phyloP scores from a whole-genome alignment of 1,140 invertebrate species.

The Drosophila saltans region DNA sequence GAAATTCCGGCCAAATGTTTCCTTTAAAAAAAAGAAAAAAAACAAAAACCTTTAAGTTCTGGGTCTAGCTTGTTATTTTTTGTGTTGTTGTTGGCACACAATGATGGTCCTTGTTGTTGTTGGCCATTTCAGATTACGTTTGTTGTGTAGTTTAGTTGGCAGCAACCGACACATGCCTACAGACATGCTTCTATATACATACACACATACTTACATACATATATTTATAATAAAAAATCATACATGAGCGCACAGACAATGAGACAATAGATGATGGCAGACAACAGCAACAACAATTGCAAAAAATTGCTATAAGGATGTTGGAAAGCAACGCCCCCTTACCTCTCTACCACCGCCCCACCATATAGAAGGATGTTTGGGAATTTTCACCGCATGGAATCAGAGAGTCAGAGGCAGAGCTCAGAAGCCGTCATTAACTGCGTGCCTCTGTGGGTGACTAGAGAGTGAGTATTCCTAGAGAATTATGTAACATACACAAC shows the following conservation, averaged over 20 bases:
- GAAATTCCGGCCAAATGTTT: conserved; percentile 44
- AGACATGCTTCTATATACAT: conserved; percentile 40
- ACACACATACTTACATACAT: conserved; percentile 34
- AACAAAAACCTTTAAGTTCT: conserved; percentile 6
- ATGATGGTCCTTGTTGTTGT: conserved; percentile 50
- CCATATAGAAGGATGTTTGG: conserved; percentile 35
- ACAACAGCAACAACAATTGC: conserved; percentile 49
- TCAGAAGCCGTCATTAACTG: conserved; percentile 65
- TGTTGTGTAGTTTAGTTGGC: conserved; percentile 78
- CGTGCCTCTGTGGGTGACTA: conserved; percentile 22
- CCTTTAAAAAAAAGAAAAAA: conserved; percentile 28
- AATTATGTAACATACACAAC: conserved; percentile 29
- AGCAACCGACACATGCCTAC: conserved; percentile 72
- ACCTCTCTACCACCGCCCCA: conserved; percentile 3
- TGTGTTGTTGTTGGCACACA: conserved; percentile 41
- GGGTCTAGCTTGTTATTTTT: conserved; percentile 29
- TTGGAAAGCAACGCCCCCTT: conserved; percentile 35
- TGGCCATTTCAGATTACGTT: conserved; percentile 75
- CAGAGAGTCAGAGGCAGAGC: conserved; percentile 24
- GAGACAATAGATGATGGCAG: conserved; percentile 65
- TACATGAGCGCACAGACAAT: conserved; percentile 77
- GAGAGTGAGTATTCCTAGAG: conserved; percentile 18
- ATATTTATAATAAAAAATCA: conserved; percentile 81
- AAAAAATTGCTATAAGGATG: conserved; percentile 24
- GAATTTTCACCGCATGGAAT: conserved; percentile 44